Conservation (phyloP, 2,113 vertebrate genomes). For the Mesitornis unicolor region DNA sequence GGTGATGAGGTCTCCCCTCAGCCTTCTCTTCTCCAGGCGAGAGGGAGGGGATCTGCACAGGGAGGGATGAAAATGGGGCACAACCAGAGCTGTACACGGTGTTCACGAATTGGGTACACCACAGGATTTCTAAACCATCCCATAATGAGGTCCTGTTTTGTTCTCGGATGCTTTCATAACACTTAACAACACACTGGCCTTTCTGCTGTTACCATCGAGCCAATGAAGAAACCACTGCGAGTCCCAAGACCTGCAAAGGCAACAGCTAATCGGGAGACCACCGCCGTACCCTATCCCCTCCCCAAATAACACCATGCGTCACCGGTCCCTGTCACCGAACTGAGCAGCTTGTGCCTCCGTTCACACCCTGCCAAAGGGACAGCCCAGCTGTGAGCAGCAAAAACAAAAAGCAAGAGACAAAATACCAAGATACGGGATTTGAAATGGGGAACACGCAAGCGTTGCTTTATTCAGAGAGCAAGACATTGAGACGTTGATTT, state of each 20-base stretch:
- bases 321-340: neutral
- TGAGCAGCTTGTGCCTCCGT: neutral
- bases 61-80: neutral
- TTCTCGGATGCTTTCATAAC: slow-evolving; percentile 29
- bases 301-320: neutral
- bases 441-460: neutral
- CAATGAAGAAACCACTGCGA: neutral
- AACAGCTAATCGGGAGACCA: neutral
- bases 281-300: neutral
- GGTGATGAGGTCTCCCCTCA: too few relatives aligned
- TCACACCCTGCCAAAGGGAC: neutral
- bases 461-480: neutral
- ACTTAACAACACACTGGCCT: slow-evolving; percentile 28
- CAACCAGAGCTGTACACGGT: neutral
- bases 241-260: neutral
- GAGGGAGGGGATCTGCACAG: too few relatives aligned
- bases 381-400: neutral
- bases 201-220: neutral
- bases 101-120: neutral
- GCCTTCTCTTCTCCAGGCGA: too few relatives aligned
- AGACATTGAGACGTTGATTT: neutral
- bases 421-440: neutral
- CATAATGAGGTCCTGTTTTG: slow-evolving; percentile 18
- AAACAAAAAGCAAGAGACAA: neutral
- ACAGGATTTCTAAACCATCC: slow-evolving; percentile 15